phyloP scores from a whole-genome alignment of 2,797 vertebrate genomes.

The Hydrocynus forskahlii region DNA sequence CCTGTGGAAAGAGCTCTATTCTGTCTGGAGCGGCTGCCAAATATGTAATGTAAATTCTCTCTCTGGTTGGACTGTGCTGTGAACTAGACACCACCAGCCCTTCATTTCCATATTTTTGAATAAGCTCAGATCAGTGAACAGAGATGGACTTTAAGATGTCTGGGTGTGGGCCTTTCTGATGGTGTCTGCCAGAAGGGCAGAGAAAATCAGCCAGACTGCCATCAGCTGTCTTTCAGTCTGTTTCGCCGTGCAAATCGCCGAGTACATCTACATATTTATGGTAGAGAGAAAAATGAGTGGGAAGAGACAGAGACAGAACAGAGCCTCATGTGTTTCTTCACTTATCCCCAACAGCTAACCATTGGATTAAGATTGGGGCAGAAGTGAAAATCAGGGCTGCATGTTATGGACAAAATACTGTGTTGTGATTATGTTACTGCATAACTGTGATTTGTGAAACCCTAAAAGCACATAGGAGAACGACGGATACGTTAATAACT shows the following conservation, averaged over 20 bases:
- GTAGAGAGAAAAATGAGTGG: constrained; percentile 12
- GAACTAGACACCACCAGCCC: background rate
- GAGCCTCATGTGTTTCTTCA: background rate
- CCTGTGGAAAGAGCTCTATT: too few species aligned
- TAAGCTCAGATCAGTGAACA: constrained; percentile 41
- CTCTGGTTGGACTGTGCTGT: background rate
- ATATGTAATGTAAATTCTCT: background rate
- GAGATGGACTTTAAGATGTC: constrained; percentile 48
- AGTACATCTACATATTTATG: constrained; percentile 54
- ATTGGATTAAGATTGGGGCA: background rate
- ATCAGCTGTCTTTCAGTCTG: constrained; percentile 31
- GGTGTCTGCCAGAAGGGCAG: constrained; percentile 32
- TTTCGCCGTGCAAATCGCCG: constrained; percentile 31
- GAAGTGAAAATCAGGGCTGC: background rate
- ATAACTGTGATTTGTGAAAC: background rate
- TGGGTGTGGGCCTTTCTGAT: constrained; percentile 27
- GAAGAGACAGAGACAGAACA: constrained; percentile 2
- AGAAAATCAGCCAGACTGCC: constrained; percentile 34
- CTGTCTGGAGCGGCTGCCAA: too few species aligned
- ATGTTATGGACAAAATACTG: background rate
- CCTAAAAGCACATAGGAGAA: too few species aligned
- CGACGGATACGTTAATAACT: too few species aligned
- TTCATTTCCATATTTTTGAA: constrained; percentile 47
- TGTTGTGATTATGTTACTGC: background rate
- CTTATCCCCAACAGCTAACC: constrained; percentile 4